Evolutionary conservation across 1,140 invertebrate genomes (phyloP).

Genomic region (Heliconius himera): DNA sequence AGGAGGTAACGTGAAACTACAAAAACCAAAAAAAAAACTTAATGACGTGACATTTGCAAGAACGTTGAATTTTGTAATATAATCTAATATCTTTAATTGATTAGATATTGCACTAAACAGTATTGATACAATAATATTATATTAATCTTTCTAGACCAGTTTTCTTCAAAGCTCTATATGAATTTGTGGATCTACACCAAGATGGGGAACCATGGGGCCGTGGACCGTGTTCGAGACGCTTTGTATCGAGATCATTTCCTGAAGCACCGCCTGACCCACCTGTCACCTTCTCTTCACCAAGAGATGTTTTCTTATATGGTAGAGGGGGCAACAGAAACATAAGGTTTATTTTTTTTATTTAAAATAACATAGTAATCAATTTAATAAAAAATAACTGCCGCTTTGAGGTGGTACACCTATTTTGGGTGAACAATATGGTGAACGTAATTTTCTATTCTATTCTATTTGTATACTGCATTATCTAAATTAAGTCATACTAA

Average conservation of each 20-base stretch:
- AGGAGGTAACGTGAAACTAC: neutral
- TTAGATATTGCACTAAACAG: no score
- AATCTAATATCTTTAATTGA: no score
- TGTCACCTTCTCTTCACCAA: slow-evolving; percentile 85
- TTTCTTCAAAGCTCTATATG: slow-evolving; percentile 92
- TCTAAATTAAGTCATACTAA: no score
- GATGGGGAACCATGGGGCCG: slow-evolving; percentile 89
- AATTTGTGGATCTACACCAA: slow-evolving; percentile 93
- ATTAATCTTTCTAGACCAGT: slow-evolving; percentile 84
- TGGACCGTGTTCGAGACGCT: slow-evolving; percentile 86
- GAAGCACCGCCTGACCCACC: slow-evolving; percentile 82
- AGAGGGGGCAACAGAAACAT: slow-evolving; percentile 91
- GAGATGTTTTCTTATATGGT: slow-evolving; percentile 93
- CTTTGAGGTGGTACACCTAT: no score
- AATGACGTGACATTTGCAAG: no score
- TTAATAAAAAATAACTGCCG: no score
- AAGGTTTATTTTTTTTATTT: slow-evolving; percentile 61
- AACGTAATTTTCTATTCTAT: no score
- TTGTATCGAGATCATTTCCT: slow-evolving; percentile 83
- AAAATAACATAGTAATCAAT: no score
- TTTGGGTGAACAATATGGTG: no score
- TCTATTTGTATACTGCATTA: no score
- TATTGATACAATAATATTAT: neutral
- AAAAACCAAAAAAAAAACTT: neutral
- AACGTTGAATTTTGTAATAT: no score